Evolutionary conservation across 2,113 vertebrate species (phyloP).

Genomic region (Tautogolabrus adspersus): DNA sequence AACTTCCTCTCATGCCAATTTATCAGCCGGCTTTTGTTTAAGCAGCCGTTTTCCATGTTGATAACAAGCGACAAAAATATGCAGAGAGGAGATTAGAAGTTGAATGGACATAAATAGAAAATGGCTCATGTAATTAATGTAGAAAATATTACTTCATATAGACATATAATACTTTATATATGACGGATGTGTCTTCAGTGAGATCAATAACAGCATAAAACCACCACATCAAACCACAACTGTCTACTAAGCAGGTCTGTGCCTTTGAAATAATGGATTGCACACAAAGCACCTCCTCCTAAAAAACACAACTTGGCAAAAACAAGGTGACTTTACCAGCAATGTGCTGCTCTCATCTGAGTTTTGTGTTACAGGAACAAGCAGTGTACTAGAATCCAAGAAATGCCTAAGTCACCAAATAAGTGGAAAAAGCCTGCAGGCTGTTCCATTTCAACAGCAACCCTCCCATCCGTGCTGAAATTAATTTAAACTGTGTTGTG

Average conservation of each 20-base stretch:
- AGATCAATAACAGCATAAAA: conserved; percentile 25
- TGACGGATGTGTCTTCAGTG: not conserved
- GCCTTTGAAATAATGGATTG: conserved; percentile 58
- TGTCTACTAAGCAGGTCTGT: conserved; percentile 49
- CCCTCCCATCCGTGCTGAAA: conserved; percentile 72
- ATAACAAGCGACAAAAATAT: conserved; percentile 62
- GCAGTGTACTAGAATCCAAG: conserved; percentile 69
- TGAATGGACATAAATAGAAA: conserved; percentile 28
- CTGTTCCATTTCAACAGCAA: conserved; percentile 76
- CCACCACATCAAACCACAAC: conserved; percentile 36
- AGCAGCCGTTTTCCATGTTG: conserved; percentile 65
- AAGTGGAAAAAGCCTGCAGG: conserved; percentile 75
- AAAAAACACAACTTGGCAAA: conserved; percentile 76
- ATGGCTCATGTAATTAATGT: conserved; percentile 14
- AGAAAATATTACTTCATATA: not conserved
- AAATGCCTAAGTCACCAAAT: conserved; percentile 80
- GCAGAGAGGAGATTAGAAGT: conserved; percentile 28
- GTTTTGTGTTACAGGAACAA: conserved; percentile 78
- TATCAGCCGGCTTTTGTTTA: conserved; percentile 75
- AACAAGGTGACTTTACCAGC: conserved; percentile 78
- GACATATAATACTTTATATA: conserved; percentile 7
- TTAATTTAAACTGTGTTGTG: conserved; percentile 80
- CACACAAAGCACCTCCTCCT: conserved; percentile 48
- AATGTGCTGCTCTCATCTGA: conserved; percentile 75
- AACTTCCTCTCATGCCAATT: conserved; percentile 80